Evolutionary conservation across 2,888 invertebrate genomes (phyloP).

Genomic region (Conistra vaccinii): DNA sequence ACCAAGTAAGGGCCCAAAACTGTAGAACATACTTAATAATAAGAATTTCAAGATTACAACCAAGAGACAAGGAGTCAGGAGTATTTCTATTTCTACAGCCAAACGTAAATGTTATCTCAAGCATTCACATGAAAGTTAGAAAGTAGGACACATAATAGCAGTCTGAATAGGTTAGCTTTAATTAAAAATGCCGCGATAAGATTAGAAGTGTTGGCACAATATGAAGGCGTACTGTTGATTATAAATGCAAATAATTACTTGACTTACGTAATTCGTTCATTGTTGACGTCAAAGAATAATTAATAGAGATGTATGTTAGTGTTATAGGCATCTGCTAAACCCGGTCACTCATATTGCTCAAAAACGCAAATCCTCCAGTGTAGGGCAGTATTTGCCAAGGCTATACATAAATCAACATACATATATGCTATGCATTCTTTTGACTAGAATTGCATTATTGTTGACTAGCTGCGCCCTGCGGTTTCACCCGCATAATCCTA

Average conservation of each 20-base stretch:
- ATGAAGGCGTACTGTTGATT: constrained; percentile 16
- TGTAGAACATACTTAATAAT: neutral
- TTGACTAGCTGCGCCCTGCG: neutral
- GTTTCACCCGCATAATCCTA: no score
- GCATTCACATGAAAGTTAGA: constrained; percentile 17
- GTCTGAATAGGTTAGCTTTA: constrained; percentile 20
- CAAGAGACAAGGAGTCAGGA: neutral
- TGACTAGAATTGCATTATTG: neutral
- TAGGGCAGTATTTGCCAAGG: constrained; percentile 1
- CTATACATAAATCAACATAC: neutral
- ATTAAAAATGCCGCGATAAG: constrained; percentile 55
- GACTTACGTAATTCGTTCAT: constrained; percentile 32
- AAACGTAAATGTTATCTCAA: neutral
- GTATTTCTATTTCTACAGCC: neutral
- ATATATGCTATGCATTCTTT: neutral
- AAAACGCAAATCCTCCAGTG: neutral
- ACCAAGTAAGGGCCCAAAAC: no score
- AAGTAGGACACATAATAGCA: constrained; percentile 32
- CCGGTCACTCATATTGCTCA: constrained; percentile 7
- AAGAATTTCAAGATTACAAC: neutral
- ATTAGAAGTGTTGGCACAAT: constrained; percentile 21
- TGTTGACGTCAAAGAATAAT: constrained; percentile 32
- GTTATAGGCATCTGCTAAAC: neutral
- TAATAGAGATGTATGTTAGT: constrained; percentile 9
- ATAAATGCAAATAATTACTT: constrained; percentile 52